Base-by-base conservation (phyloP, 2,113 vertebrate species). In the Probosciger aterrimus region DNA sequence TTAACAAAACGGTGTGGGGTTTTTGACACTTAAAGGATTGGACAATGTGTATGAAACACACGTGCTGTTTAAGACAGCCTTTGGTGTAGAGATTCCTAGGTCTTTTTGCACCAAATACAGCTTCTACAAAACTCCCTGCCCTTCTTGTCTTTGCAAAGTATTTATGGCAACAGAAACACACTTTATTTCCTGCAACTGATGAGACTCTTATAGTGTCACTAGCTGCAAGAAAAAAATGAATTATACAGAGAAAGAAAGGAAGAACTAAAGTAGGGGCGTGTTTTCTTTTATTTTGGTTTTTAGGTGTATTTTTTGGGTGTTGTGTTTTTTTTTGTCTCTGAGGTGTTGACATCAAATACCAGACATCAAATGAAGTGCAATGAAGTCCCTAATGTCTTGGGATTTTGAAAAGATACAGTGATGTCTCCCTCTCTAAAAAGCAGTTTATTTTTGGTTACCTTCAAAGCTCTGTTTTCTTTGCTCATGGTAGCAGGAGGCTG, bases 1-100 rank as follows among this genome's bases (percentile, higher is more conserved):
- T 79, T 78, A 93, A 80, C n/a, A 73, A 84, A 88, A 57, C 1
- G 0, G 3, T 65, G 62, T 87, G 75, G 35, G 81, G 85, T 43
- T 94, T 94, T 65, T 93, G 97, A 91, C 84, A 83, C 95, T 97
- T 95, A 82, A 81, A 93, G 39, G 28, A 14, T 24, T 83, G 70
- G 35, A 71, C 67, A 67, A 77, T 25, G 71, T 63, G 39, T 35
- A 9, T 70, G 44, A 89, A 92, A 86, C 43, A 47, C n/a, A 46
- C 24, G 23, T n/a, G 27, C 75, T 82, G 59, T 43, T 83, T 86
- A 47, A 75, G 74, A 44, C 14, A 53, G 33, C 31, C 35, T 63
- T 93, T 75, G 39, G 35, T 57, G 35, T 41, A 55, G 18, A 44
- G 8, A 41, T 76, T 20, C 30, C 18, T 35, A n/a, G 7, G 46